Conservation (phyloP, 2,797 vertebrate genomes). For the Ctenosaura bakeri region DNA sequence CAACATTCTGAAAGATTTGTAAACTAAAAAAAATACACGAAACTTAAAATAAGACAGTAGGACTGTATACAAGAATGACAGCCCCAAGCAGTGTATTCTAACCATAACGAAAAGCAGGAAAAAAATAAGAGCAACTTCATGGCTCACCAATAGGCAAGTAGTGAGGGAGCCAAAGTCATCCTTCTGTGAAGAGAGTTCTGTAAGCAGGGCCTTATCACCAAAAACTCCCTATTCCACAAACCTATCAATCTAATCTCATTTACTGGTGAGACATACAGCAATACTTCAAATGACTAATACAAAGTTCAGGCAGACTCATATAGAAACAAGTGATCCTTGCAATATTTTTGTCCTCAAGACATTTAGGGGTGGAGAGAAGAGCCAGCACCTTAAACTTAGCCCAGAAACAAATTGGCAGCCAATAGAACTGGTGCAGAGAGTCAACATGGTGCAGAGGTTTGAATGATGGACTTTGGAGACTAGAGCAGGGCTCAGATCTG, state of each 20-base stretch:
- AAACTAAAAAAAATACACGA: not conserved
- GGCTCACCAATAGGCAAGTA: not conserved
- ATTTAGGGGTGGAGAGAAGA: not conserved
- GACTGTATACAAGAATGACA: not conserved
- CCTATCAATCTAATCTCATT: not conserved
- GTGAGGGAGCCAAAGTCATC: not conserved
- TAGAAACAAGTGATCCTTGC: not conserved
- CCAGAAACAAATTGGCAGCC: not conserved
- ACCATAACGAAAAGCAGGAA: not conserved
- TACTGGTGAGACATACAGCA: not conserved
- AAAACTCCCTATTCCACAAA: no score
- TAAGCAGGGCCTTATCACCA: not conserved
- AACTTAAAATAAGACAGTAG: not conserved
- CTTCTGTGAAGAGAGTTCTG: not conserved
- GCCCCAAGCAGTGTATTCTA: not conserved
- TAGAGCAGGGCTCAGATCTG: no score
- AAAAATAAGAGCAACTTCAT: not conserved
- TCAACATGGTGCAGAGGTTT: not conserved
- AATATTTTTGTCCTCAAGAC: not conserved
- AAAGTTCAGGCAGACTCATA: not conserved
- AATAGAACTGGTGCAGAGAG: not conserved
- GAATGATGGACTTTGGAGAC: not conserved
- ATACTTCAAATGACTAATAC: not conserved
- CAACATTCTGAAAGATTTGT: not conserved
- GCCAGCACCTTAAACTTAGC: not conserved